Evolutionary conservation across 2,113 vertebrate genomes (phyloP).

Genomic region (Regulus satrapa): DNA sequence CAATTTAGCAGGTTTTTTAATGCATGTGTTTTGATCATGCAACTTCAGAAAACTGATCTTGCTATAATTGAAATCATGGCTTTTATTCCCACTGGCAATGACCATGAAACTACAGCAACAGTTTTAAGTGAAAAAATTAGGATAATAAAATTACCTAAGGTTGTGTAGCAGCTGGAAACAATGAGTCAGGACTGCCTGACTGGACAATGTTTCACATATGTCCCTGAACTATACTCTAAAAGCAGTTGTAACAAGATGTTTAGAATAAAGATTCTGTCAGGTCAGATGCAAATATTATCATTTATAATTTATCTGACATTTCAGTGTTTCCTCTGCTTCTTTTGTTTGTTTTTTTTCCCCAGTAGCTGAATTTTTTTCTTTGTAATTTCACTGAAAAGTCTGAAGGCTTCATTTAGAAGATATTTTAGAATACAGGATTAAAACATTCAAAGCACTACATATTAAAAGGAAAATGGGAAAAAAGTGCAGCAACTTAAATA

Average conservation of each 20-base stretch:
- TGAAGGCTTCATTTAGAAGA: background rate
- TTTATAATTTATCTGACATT: background rate
- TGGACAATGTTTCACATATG: background rate
- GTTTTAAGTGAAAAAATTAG: constrained; percentile 6
- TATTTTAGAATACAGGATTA: background rate
- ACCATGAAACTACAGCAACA: background rate
- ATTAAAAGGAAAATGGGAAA: background rate
- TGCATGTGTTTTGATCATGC: background rate
- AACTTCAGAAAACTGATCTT: background rate
- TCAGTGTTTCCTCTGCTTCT: background rate
- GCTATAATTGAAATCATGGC: background rate
- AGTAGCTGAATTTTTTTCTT: background rate
- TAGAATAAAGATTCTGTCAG: background rate
- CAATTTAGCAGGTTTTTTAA: background rate
- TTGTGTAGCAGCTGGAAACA: background rate
- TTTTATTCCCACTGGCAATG: background rate
- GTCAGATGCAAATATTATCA: background rate
- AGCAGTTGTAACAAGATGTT: background rate
- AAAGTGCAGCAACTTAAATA: background rate
- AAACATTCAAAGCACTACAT: background rate
- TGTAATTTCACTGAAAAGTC: background rate
- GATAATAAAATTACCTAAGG: background rate
- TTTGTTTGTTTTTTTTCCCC: background rate
- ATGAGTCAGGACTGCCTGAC: background rate
- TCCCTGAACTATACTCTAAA: background rate